Base-by-base conservation (phyloP, 2,113 vertebrate genomes). In the Gila orcuttii region DNA sequence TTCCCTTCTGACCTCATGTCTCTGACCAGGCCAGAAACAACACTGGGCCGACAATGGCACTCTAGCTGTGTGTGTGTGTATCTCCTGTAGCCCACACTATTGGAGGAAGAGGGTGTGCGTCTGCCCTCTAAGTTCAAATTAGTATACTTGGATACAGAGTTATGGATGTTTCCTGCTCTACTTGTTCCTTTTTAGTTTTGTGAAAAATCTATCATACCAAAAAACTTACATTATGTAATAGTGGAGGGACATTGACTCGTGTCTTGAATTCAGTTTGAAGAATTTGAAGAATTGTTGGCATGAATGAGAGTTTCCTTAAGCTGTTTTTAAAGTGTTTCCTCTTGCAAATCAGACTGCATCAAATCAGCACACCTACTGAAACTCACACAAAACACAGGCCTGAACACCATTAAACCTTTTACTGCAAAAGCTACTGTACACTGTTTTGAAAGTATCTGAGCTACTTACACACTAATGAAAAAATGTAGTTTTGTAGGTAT, bases 1-100 rank as follows among this genome's bases (percentile, higher is more conserved):
- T 93, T 94, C 91, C 89, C 62, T 66, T 86, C 92, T 95, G 93
- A 95, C 93, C 88, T 94, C 91, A 95, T 90, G 92, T 94, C 93
- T 93, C 87, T 69, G 25, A 75, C 86, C 83, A 79, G 87, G 89
- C 91, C 93, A 94, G 90, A 94, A 93, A 93, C 87, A 90, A 93
- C 92, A 92, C 31, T 80, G 52, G 62, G 83, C 47, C 87, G 81
- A 94, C 91, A 94, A 90, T 93, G 93, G 88, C 91, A 90, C 90
- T 88, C 39, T 90, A 86, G 60, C 25, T 59, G 84, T 85, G 39
- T 75, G 64, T 83, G 57, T 57, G 52, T 28, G 57, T n/a, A 19
- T 85, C 31, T 89, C 39, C 78, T 45, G 57, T 64, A 28, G 9
- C 62, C 80, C 10, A 52, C 28, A 69, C 62, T 33, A 68, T 82